phyloP scores from a whole-genome alignment of 2,888 invertebrate species.

The Panzeria rudis region DNA sequence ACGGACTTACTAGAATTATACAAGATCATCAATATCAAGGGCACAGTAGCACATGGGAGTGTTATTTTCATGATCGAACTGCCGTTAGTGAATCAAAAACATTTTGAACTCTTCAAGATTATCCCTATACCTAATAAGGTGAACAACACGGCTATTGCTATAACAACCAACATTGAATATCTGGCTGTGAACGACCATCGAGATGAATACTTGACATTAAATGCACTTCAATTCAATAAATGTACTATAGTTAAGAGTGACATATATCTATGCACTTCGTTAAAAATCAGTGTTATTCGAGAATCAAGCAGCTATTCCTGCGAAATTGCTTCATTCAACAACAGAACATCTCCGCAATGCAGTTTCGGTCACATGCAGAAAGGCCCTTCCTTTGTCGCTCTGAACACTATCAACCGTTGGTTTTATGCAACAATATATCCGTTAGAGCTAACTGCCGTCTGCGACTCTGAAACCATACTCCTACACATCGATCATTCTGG shows the following conservation, averaged over 20 bases:
- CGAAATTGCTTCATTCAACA: background rate
- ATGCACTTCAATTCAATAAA: background rate
- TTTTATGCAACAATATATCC: background rate
- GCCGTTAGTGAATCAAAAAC: background rate
- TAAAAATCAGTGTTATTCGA: background rate
- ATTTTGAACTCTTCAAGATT: background rate
- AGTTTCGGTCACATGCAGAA: background rate
- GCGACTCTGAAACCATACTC: background rate
- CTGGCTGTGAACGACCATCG: too few relatives aligned
- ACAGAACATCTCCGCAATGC: background rate
- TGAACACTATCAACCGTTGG: background rate
- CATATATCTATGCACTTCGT: background rate
- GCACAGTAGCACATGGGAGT: background rate
- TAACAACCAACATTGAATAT: too few relatives aligned
- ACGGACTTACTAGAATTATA: background rate
- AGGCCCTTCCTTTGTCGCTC: background rate
- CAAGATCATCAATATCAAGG: slow-evolving; percentile 5
- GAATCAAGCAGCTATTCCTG: background rate
- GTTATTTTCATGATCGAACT: background rate
- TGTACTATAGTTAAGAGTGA: too few relatives aligned
- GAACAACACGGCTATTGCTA: too few relatives aligned
- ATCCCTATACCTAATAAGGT: background rate
- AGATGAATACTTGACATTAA: too few relatives aligned
- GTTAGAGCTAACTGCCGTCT: background rate
- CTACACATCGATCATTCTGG: slow-evolving; percentile 1